phyloP scores from a whole-genome alignment of 2,888 invertebrate genomes.

The Rhorus exstirpatorius region DNA sequence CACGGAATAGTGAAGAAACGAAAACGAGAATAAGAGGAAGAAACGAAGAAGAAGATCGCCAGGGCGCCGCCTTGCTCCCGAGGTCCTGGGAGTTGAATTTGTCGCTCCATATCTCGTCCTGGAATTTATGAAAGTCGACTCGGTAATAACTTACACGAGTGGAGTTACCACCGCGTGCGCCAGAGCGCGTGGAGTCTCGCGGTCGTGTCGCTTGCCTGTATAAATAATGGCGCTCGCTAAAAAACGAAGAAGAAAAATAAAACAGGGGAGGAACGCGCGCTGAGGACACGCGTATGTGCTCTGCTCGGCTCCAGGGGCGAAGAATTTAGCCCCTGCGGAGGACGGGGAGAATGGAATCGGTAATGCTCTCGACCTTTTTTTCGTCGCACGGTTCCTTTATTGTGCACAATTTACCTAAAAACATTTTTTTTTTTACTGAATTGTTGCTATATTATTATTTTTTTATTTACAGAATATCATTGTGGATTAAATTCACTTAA shows the following conservation, averaged over 20 bases:
- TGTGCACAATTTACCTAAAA: no score
- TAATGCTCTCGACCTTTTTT: constrained; percentile 28
- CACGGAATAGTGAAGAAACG: neutral
- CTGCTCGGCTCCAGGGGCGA: constrained; percentile 18
- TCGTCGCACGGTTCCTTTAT: constrained; percentile 7
- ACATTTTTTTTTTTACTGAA: constrained; percentile 3
- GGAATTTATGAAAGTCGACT: constrained; percentile 81
- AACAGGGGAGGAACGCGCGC: constrained; percentile 24
- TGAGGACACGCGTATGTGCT: neutral
- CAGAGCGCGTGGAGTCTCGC: constrained; percentile 53
- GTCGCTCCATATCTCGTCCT: constrained; percentile 82
- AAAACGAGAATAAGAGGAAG: neutral
- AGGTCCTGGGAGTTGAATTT: constrained; percentile 80
- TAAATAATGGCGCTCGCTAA: constrained; percentile 79
- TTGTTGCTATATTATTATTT: no score
- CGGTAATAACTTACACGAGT: constrained; percentile 80
- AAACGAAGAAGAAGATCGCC: constrained; percentile 24
- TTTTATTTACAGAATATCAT: no score
- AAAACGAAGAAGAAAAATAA: constrained; percentile 49
- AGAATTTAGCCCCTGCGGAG: constrained; percentile 51
- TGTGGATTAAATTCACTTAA: no score
- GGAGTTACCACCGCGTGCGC: constrained; percentile 60
- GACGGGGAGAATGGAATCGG: constrained; percentile 31
- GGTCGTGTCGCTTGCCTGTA: constrained; percentile 68
- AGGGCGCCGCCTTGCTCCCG: constrained; percentile 66